phyloP scores from a whole-genome alignment of 2,888 invertebrate genomes.

The Conistra vaccinii region DNA sequence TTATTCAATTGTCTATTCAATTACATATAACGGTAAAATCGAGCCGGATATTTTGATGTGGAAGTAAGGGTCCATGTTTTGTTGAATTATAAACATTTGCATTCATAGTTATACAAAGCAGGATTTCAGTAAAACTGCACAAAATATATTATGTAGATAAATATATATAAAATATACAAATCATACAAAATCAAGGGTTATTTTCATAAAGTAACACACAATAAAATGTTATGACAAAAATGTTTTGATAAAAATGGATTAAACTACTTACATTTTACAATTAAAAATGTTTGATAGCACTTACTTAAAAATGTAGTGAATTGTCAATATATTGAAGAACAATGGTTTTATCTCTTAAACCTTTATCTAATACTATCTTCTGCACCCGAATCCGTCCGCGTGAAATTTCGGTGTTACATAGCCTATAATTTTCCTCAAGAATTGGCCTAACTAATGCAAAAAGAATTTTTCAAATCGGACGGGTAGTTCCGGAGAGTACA shows the following conservation, averaged over 20 bases:
- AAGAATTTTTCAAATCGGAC: no score
- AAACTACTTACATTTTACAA: neutral
- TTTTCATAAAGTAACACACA: neutral
- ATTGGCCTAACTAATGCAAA: no score
- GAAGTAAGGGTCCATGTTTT: neutral
- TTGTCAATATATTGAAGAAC: no score
- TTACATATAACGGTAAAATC: slow-evolving; percentile 25
- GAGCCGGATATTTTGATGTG: neutral
- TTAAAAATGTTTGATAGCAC: neutral
- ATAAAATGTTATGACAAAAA: neutral
- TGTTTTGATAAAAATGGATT: neutral
- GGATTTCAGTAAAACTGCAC: neutral
- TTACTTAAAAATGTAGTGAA: neutral
- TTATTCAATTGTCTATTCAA: slow-evolving; percentile 30
- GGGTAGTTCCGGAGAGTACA: no score
- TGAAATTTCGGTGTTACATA: no score
- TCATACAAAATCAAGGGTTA: neutral
- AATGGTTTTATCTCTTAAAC: neutral
- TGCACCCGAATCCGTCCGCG: no score
- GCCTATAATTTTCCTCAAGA: no score
- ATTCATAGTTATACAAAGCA: neutral
- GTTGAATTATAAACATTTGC: neutral
- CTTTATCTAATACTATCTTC: neutral
- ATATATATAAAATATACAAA: neutral
- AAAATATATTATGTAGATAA: neutral